A percentile compares a stretch with the other conserved stretches of the same genome.
These are phyloP conservation scores for Zapus hudsonius DNA, from an alignment of 2,113 vertebrate genomes.

Conservation along the genomic window DNA sequence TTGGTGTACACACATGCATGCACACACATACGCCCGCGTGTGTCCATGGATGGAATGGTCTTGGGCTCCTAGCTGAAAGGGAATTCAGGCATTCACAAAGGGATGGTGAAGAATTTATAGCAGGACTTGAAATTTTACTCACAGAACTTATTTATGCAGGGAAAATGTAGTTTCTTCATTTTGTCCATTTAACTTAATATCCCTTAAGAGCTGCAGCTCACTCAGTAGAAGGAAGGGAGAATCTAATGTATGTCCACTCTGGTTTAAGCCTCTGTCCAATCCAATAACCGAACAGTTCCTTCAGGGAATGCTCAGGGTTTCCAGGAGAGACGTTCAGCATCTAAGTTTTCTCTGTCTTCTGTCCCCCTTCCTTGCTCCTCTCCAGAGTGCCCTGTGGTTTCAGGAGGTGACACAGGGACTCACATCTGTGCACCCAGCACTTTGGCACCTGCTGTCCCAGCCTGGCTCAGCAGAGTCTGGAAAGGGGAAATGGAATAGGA, in stretches of 20 bases:
- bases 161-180: conserved; percentile 70
- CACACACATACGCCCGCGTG: rapidly evolving
- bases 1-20: not conserved
- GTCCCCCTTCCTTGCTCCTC: not conserved
- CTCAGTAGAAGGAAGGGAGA: conserved; percentile 61
- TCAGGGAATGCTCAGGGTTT: not conserved
- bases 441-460: not conserved
- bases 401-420: not conserved
- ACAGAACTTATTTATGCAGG: conserved; percentile 50
- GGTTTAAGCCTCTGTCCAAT: conserved; percentile 62
- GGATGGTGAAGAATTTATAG: not conserved
- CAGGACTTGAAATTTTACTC: conserved; percentile 48
- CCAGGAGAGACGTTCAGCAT: not conserved
- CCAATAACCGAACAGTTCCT: conserved; percentile 50
- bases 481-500: not conserved
- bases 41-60: not conserved
- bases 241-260: conserved; percentile 74
- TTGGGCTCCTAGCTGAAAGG: not conserved
- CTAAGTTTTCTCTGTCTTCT: not conserved
- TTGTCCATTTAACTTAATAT: conserved; percentile 72
- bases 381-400: not conserved
- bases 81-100: not conserved
- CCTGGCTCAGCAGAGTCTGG: not conserved
- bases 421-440: not conserved
- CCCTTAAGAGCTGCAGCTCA: conserved; percentile 51